Conservation (phyloP, 2,113 vertebrate species). For the Pollimyrus isidori region DNA sequence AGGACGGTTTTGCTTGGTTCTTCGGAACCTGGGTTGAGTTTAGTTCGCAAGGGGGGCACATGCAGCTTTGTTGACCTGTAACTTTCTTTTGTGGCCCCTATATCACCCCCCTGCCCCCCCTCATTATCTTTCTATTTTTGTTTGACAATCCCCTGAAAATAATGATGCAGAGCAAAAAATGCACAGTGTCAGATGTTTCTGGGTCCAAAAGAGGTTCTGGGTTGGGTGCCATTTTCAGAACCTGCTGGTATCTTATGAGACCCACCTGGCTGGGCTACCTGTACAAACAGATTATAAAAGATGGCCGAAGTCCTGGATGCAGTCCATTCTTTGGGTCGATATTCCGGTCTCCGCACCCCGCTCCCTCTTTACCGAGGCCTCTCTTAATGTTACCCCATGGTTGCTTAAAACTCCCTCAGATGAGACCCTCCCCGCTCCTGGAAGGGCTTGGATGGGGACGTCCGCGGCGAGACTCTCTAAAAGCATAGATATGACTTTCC, state of each 20-base stretch:
- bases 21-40: background rate
- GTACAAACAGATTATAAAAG: background rate
- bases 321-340: background rate
- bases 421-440: conserved; percentile 12
- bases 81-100: background rate
- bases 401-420: conserved; percentile 5
- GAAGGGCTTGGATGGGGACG: background rate
- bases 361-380: background rate
- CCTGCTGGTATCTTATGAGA: background rate
- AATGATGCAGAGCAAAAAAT: background rate
- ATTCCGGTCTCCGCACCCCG: too few species aligned
- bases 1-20: background rate
- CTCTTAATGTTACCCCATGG: background rate
- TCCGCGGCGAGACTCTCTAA: background rate
- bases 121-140: background rate
- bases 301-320: background rate
- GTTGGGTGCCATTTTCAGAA: background rate
- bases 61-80: background rate
- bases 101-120: background rate
- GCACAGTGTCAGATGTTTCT: background rate
- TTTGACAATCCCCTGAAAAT: background rate
- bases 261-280: background rate
- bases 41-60: too few species aligned
- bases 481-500: background rate
- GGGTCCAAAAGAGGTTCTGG: background rate